Conservation (phyloP, 2,113 vertebrate genomes). For the Nothoprocta pentlandii region DNA sequence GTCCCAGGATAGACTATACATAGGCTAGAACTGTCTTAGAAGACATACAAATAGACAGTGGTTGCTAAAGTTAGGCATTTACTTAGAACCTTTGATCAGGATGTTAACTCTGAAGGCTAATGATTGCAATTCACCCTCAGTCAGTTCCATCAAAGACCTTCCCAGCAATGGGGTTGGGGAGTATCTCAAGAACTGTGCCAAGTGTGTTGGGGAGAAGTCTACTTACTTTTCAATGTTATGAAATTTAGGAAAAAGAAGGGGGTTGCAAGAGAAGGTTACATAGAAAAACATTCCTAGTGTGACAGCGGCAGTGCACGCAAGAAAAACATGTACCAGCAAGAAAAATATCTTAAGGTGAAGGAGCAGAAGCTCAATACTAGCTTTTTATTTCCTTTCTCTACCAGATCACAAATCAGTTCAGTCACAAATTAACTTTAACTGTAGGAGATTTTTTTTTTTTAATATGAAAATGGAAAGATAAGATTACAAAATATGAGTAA, state of each 20-base stretch:
- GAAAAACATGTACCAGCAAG: not conserved
- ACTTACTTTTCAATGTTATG: not conserved
- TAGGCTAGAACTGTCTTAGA: not conserved
- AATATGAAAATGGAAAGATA: not conserved
- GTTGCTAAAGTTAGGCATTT: not conserved
- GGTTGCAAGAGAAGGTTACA: not conserved
- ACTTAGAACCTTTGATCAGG: not conserved
- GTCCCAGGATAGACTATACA: not conserved
- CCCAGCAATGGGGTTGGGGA: not conserved
- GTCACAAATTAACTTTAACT: not conserved
- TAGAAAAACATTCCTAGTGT: not conserved
- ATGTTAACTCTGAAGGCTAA: not conserved
- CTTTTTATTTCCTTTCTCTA: not conserved
- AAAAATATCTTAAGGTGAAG: not conserved
- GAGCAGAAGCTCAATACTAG: not conserved
- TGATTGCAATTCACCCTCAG: not conserved
- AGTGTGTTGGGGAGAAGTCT: not conserved
- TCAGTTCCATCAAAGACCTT: not conserved
- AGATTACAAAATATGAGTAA: not conserved
- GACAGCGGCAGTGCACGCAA: not conserved
- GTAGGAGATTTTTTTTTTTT: not conserved
- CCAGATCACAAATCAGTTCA: not conserved
- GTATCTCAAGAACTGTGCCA: not conserved
- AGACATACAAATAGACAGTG: rapidly evolving
- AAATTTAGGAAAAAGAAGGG: not conserved